Evolutionary conservation across 2,888 invertebrate genomes (phyloP).

Genomic region (Erebia palarica): DNA sequence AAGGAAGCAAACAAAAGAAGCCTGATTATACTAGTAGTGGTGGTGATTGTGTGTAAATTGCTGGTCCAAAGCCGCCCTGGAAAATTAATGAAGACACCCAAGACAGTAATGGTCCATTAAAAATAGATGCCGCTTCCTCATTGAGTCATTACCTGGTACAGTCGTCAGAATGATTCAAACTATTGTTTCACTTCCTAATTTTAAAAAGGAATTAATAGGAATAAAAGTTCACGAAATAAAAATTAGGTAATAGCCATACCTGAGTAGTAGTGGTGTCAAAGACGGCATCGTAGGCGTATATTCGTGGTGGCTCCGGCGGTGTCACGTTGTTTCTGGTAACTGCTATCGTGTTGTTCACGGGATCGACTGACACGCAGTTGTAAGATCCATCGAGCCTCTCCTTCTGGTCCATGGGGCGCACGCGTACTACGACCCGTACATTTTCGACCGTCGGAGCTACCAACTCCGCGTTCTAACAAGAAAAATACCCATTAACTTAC

Average conservation of each 20-base stretch:
- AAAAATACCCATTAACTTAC: conserved; percentile 6
- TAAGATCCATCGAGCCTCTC: conserved; percentile 89
- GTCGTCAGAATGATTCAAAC: no score
- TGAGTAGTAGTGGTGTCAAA: conserved; percentile 94
- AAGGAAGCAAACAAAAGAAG: no score
- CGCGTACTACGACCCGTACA: conserved; percentile 97
- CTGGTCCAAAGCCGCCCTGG: no score
- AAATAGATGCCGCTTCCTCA: no score
- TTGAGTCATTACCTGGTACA: no score
- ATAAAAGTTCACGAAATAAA: no score
- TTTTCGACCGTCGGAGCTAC: conserved; percentile 90
- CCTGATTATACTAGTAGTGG: no score
- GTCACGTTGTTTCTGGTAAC: conserved; percentile 88
- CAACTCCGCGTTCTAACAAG: conserved; percentile 72
- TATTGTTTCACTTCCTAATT: no score
- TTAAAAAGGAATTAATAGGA: no score
- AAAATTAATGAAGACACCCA: no score
- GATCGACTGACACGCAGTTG: conserved; percentile 89
- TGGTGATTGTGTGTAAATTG: no score
- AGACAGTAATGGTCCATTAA: no score
- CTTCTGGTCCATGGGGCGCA: conserved; percentile 94
- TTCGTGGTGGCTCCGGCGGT: conserved; percentile 90
- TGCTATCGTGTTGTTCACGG: conserved; percentile 89
- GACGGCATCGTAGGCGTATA: conserved; percentile 97
- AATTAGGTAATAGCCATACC: conserved; percentile 66